phyloP scores from a whole-genome alignment of 2,797 vertebrate genomes.

The Vipera latastei region DNA sequence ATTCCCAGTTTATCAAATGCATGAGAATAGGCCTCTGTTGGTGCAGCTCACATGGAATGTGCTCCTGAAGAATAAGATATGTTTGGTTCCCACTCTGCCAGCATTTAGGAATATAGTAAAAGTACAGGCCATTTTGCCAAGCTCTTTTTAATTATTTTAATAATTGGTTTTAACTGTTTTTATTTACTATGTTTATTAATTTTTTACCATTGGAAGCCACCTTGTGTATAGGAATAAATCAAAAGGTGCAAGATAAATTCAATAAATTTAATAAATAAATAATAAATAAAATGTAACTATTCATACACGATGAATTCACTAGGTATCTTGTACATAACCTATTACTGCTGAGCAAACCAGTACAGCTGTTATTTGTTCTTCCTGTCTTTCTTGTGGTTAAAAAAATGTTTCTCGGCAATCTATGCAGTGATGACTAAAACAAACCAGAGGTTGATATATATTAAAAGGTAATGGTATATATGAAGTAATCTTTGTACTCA shows the following conservation, averaged over 20 bases:
- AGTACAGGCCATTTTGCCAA: not conserved
- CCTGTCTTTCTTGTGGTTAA: conserved; percentile 27
- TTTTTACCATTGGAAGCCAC: not conserved
- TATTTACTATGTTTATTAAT: not conserved
- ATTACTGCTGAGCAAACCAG: not conserved
- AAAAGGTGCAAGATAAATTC: not conserved
- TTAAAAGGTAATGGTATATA: conserved; percentile 22
- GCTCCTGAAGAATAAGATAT: not conserved
- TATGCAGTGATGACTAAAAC: conserved; percentile 54
- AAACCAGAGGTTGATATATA: not conserved
- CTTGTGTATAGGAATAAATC: not conserved
- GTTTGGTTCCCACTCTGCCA: not conserved
- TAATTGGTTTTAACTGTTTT: not conserved
- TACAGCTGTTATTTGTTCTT: not conserved
- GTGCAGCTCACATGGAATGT: not conserved
- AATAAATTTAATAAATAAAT: not conserved
- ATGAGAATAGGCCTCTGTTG: not conserved
- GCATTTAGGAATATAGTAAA: not conserved
- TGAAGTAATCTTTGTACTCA: conserved; percentile 46
- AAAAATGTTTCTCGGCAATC: conserved; percentile 57
- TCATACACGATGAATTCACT: not conserved
- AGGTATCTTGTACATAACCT: not conserved
- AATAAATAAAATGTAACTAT: not conserved
- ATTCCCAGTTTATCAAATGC: not conserved
- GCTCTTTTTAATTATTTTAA: not conserved